Conservation (phyloP, 2,797 vertebrate genomes). For the Sylvilagus floridanus region DNA sequence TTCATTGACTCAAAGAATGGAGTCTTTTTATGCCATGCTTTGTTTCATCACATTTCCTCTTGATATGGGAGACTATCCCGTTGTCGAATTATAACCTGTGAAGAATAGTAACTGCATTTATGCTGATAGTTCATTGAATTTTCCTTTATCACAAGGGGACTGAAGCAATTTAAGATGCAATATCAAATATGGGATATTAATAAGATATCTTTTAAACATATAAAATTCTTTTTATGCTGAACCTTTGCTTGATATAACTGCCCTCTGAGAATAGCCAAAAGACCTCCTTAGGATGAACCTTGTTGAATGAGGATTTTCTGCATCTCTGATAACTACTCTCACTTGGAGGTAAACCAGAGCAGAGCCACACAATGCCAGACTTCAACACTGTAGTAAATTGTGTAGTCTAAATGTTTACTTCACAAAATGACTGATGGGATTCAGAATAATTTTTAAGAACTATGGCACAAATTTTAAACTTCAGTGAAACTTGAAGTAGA, state of each 20-base stretch:
- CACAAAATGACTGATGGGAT: neutral
- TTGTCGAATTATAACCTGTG: neutral
- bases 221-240: conserved; percentile 28
- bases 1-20: neutral
- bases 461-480: neutral
- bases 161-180: conserved; percentile 55
- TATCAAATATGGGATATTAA: conserved; percentile 34
- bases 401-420: conserved; percentile 30
- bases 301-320: neutral
- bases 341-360: neutral
- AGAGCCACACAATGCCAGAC: neutral
- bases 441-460: conserved; percentile 43
- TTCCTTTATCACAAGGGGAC: conserved; percentile 36
- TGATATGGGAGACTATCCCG: neutral
- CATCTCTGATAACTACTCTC: neutral
- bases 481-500: neutral
- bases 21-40: neutral
- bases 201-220: conserved; percentile 11
- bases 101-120: neutral
- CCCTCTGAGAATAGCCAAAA: neutral
- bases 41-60: conserved; percentile 36
- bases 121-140: conserved; percentile 55
- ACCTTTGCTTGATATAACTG: neutral
- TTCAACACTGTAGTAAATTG: neutral
- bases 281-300: neutral